Base-by-base conservation (phyloP, 2,797 vertebrate species). In the Jordanella pulchra region DNA sequence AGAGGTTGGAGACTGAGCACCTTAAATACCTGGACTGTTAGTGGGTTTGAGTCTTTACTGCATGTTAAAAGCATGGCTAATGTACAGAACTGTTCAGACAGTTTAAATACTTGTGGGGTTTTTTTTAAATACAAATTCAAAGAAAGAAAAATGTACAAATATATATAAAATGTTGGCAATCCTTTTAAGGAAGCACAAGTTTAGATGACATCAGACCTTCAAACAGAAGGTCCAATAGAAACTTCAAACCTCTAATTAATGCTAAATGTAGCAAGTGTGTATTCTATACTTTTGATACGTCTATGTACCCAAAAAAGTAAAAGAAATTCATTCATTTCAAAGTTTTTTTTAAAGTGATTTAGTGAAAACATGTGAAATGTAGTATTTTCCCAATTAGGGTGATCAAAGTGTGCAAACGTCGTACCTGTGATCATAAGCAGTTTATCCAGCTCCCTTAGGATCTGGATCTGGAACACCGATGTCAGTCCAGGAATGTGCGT, bases 391-490 rank as follows among this genome's bases (percentile, higher is more conserved):
- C 11, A 35, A 17, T 39, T 21, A 39, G 10, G 9, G 60, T n/a
- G 13, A 3, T 64, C 12, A n/a, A n/a, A 28, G 21, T 28, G 1
- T 7, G 73, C 7, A 1, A 35, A 56, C 66, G 58, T 86, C 90
- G 79, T 63, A 93, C 91, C 92, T 67, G 92, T 93, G 89, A 99
- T 99, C 96, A 99, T 97, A 77, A 99, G 94, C 17, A 99, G 95
- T 90, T 98, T 98, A 82, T 99, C 97, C 65, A 98, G 96, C 50
- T 99, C 98, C 86, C 98, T 99, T 80, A 99, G 94, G 92, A 98
- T 96, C 86, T 98, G 96, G 91, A 99, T 97, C 92, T 99, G 98
- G 93, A 99, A 99, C 87, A 99, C 97, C 0, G 97, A 96, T 66
- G 97, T 95, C 82, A 98, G 93, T 42, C 97, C 98, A 0, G 97